Evolutionary conservation across 1,140 invertebrate genomes (phyloP).

Genomic region (Pteromalus puparum): DNA sequence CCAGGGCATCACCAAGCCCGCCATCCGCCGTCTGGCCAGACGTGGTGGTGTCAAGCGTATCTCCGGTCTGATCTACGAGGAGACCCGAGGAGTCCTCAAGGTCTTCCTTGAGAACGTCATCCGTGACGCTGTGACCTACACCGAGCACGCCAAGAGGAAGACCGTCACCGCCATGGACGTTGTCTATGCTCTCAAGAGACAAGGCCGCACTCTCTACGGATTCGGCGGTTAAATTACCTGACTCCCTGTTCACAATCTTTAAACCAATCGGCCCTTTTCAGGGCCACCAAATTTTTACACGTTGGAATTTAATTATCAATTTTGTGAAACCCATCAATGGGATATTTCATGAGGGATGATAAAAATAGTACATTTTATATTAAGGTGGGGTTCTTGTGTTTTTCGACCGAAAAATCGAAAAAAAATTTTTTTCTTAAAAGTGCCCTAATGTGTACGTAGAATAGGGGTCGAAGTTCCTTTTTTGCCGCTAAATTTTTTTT

Average conservation of each 20-base stretch:
- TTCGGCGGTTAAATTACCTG: slow-evolving; percentile 22
- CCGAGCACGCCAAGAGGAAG: slow-evolving; percentile 36
- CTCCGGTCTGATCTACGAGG: slow-evolving; percentile 70
- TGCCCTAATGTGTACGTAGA: too few species aligned
- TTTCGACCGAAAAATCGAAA: too few species aligned
- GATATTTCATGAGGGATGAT: too few species aligned
- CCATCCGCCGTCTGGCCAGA: slow-evolving; percentile 74
- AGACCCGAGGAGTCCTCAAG: slow-evolving; percentile 56
- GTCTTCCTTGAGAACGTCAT: slow-evolving; percentile 40
- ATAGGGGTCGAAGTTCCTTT: too few species aligned
- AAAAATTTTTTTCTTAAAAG: too few species aligned
- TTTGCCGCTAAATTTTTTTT: too few species aligned
- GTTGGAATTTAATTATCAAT: background rate
- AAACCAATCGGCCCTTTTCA: slow-evolving; percentile 35
- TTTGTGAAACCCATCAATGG: background rate
- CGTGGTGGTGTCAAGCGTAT: slow-evolving; percentile 84
- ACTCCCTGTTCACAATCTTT: too few species aligned
- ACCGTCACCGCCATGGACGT: slow-evolving; percentile 77
- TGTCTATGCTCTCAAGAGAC: slow-evolving; percentile 27
- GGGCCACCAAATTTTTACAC: slow-evolving; percentile 14
- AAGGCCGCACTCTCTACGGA: slow-evolving; percentile 24
- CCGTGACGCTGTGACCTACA: slow-evolving; percentile 31
- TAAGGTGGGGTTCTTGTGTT: too few species aligned
- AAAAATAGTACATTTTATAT: too few species aligned
- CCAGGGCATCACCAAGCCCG: slow-evolving; percentile 53